These are phyloP conservation scores for Coleophora flavipennella DNA, from an alignment of 2,888 invertebrate genomes.

Conservation along the genomic window DNA sequence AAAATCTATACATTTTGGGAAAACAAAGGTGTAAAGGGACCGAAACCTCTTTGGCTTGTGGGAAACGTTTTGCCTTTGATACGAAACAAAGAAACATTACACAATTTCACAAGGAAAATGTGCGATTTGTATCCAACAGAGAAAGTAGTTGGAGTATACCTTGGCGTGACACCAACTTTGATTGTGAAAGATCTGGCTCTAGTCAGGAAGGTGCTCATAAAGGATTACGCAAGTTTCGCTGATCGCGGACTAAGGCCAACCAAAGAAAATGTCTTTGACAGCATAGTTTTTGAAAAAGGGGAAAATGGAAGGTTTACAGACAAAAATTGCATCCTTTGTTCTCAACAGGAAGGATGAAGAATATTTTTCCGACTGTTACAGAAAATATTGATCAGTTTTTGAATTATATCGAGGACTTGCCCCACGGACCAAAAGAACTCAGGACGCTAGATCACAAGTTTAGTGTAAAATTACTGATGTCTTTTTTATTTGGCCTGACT, in stretches of 20 bases:
- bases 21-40: slow-evolving; percentile 29
- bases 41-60: slow-evolving; percentile 24
- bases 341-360: slow-evolving; percentile 33
- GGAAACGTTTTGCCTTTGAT: slow-evolving; percentile 19
- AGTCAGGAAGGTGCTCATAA: slow-evolving; percentile 35
- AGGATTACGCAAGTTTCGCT: slow-evolving; percentile 36
- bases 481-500: slow-evolving; percentile 8
- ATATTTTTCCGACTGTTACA: slow-evolving; percentile 23
- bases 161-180: slow-evolving; percentile 31
- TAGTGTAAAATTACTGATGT: neutral
- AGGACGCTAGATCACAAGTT: slow-evolving; percentile 3
- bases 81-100: slow-evolving; percentile 22
- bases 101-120: slow-evolving; percentile 25
- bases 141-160: slow-evolving; percentile 36
- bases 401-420: slow-evolving; percentile 22
- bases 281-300: slow-evolving; percentile 33
- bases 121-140: slow-evolving; percentile 37
- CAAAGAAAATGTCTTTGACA: slow-evolving; percentile 30
- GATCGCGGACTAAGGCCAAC: slow-evolving; percentile 32
- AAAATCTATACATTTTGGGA: slow-evolving; percentile 21
- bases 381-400: slow-evolving; percentile 22
- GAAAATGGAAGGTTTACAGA: slow-evolving; percentile 31
- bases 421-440: slow-evolving; percentile 19
- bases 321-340: slow-evolving; percentile 33
- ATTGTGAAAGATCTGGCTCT: slow-evolving; percentile 37